A percentile compares a stretch with the other conserved stretches of the same genome.
Conservation (phyloP, 2,888 invertebrate genomes). For the Rutpela maculata region DNA sequence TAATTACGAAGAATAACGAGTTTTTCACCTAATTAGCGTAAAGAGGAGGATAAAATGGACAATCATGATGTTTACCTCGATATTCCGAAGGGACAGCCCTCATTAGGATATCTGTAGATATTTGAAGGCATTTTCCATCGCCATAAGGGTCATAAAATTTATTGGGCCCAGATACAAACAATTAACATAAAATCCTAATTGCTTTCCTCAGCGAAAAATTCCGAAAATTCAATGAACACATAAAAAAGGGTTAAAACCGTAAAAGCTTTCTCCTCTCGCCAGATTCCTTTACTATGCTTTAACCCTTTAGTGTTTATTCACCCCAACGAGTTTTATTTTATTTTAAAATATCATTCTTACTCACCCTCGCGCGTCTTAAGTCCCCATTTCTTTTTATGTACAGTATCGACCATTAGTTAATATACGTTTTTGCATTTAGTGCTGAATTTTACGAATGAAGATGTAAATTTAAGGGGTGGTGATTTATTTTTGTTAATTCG, state of each 20-base stretch:
- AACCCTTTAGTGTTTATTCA: constrained; percentile 68
- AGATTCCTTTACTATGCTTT: constrained; percentile 65
- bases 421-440: constrained; percentile 21
- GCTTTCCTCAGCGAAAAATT: constrained; percentile 68
- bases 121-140: constrained; percentile 2
- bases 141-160: constrained; percentile 59
- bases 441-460: constrained; percentile 5
- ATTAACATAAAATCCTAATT: constrained; percentile 71
- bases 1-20: constrained; percentile 25
- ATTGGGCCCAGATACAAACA: constrained; percentile 68
- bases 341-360: constrained; percentile 65
- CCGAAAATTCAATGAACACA: constrained; percentile 70
- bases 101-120: constrained; percentile 27
- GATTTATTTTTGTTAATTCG: constrained; percentile 19
- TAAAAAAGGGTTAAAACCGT: constrained; percentile 68
- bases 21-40: constrained; percentile 31
- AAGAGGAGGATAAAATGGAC: constrained; percentile 21
- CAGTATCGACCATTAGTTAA: constrained; percentile 34
- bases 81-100: constrained; percentile 4
- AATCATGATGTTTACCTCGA: constrained; percentile 30
- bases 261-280: constrained; percentile 63
- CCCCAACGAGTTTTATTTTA: constrained; percentile 68
- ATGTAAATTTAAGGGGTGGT: constrained; percentile 2
- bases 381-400: constrained; percentile 23
- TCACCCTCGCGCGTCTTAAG: constrained; percentile 38